Evolutionary conservation across 2,888 invertebrate genomes (phyloP).

Genomic region (Meiosimyza decipiens): DNA sequence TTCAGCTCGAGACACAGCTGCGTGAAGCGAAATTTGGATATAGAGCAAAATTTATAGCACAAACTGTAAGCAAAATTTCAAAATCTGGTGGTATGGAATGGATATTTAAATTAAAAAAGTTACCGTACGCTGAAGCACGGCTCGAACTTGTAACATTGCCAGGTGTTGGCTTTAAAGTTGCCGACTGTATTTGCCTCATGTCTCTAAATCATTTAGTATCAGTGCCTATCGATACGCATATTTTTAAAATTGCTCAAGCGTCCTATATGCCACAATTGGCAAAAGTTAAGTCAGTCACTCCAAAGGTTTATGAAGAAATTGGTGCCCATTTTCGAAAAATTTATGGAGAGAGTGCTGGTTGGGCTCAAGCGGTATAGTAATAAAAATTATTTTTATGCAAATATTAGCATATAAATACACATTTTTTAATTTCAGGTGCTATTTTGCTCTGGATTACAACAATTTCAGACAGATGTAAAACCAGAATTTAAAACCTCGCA

Average conservation of each 20-base stretch:
- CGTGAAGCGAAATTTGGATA: slow-evolving; percentile 85
- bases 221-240: slow-evolving; percentile 96
- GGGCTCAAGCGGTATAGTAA: slow-evolving; percentile 91
- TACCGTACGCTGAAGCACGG: slow-evolving; percentile 80
- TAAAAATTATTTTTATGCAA: slow-evolving; percentile 22
- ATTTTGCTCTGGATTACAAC: slow-evolving; percentile 85
- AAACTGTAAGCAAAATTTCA: slow-evolving; percentile 77
- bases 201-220: slow-evolving; percentile 88
- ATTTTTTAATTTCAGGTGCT: slow-evolving; percentile 71
- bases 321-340: slow-evolving; percentile 81
- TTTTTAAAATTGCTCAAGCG: slow-evolving; percentile 87
- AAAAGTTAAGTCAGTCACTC: slow-evolving; percentile 79
- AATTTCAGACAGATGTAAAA: slow-evolving; percentile 68
- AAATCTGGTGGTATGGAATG: slow-evolving; percentile 78
- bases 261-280: slow-evolving; percentile 83
- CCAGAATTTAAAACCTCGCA: slow-evolving; percentile 32
- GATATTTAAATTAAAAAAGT: slow-evolving; percentile 75
- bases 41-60: slow-evolving; percentile 86
- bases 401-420: neutral
- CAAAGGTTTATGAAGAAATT: slow-evolving; percentile 87
- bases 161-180: slow-evolving; percentile 96
- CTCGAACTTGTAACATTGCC: slow-evolving; percentile 79
- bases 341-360: slow-evolving; percentile 90
- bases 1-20: slow-evolving; percentile 77
- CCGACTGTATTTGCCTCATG: slow-evolving; percentile 98